Base-by-base conservation (phyloP, 1,140 invertebrate genomes). In the Parasteatoda tepidariorum region DNA sequence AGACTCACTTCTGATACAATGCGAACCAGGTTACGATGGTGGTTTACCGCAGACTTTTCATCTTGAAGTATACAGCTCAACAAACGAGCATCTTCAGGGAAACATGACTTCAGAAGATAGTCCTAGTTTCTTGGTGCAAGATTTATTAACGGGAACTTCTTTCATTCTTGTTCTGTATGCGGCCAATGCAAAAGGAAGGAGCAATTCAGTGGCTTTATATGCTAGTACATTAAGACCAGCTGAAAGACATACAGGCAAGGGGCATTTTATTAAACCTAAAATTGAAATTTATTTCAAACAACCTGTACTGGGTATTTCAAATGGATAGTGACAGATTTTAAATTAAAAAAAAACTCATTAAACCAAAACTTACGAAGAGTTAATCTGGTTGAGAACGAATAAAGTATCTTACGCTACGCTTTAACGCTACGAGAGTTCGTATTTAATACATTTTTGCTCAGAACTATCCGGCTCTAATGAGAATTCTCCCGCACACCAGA, bases 31-130 rank as follows among this genome's bases (percentile, higher is more conserved):
- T 24, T 92, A 93, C 86, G 94, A 95, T 86, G 95, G 95, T 13
- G 95, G 95, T 6, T 91, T 95, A 28, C 91, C 93, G 22, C 95
- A 96, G 88, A 92, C 93, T 87, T 96, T 96, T 88, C 90, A 95
- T 62, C 89, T 96, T 64, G 94, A 96, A 89, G 93, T 95, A 57
- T 91, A 93, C 84, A 93, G 93, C 87, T 81, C 82, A 22, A 73
- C 48, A 2, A 66, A 76, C 34, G 78, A 86, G 33, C 41, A 76
- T 28, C 73, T 86, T 11, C 38, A 61, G 31, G 67, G 67, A 3
- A 86, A 86, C 15, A 18, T 86, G 30, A 85, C 85, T 7, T 26
- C 67, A 22, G 70, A 84, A 41, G 85, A 83, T 15, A 28, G 11
- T 13, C 86, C 86, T 3, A 48, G 57, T 26, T 86, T 86, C 41